Percentiles rank a stretch among this genome's conserved stretches.
Evolutionary conservation across 1,140 invertebrate genomes (phyloP).

Genomic region (Heterodera carotae): DNA sequence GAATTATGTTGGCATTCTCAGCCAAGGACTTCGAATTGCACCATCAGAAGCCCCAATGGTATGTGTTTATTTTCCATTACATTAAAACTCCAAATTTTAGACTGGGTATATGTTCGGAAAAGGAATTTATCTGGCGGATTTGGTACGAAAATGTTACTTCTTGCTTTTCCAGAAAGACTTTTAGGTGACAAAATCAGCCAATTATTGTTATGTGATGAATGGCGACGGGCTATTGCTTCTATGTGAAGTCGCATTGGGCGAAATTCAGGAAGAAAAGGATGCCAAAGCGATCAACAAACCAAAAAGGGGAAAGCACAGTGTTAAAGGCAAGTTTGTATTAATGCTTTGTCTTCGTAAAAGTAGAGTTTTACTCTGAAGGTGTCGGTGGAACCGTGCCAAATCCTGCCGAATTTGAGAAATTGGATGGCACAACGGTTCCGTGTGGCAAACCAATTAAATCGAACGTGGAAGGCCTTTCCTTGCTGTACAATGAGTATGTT

Average conservation of each 20-base stretch:
- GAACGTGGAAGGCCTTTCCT: slow-evolving; percentile 17
- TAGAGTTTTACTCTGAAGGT: slow-evolving; percentile 31
- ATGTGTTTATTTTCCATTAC: background rate
- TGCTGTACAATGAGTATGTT: slow-evolving; percentile 53
- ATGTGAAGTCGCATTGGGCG: slow-evolving; percentile 73
- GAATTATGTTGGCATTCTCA: slow-evolving; percentile 92
- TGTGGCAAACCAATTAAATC: slow-evolving; percentile 39
- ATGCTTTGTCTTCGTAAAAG: background rate
- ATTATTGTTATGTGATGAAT: slow-evolving; percentile 82
- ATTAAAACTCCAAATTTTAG: slow-evolving; percentile 5
- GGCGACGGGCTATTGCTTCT: slow-evolving; percentile 78
- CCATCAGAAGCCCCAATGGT: slow-evolving; percentile 82
- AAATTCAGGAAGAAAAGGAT: slow-evolving; percentile 44
- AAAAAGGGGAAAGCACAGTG: slow-evolving; percentile 46
- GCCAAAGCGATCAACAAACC: slow-evolving; percentile 47
- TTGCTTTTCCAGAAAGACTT: background rate
- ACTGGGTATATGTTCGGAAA: slow-evolving; percentile 75
- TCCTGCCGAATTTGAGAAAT: slow-evolving; percentile 31
- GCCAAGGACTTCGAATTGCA: slow-evolving; percentile 92
- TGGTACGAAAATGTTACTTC: slow-evolving; percentile 72
- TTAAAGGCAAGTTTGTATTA: slow-evolving; percentile 43
- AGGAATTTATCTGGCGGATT: slow-evolving; percentile 90
- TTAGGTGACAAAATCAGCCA: slow-evolving; percentile 79
- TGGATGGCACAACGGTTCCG: slow-evolving; percentile 46
- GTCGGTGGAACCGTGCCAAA: slow-evolving; percentile 47